Percentiles rank a stretch among this genome's conserved stretches.
These are phyloP conservation scores for Adelphocoris suturalis DNA, from an alignment of 2,888 invertebrate genomes.

Conservation along the genomic window DNA sequence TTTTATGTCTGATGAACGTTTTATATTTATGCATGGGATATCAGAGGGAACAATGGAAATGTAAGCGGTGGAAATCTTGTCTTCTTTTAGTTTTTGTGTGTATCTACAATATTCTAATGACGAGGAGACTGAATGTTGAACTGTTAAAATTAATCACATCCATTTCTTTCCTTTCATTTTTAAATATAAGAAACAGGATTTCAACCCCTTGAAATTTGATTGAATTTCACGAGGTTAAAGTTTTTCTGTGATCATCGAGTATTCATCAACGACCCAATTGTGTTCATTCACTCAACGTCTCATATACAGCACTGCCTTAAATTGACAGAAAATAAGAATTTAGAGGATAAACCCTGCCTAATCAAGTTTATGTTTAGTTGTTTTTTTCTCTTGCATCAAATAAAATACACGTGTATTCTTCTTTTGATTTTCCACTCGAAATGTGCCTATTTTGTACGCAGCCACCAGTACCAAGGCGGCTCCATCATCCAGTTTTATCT, in stretches of 20 bases:
- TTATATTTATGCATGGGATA: neutral
- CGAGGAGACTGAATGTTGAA: neutral
- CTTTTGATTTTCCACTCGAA: too few species aligned
- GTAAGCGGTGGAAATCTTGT: neutral
- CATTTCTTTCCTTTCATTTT: constrained; percentile 16
- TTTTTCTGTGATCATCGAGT: too few species aligned
- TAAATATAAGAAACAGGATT: neutral
- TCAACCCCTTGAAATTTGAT: neutral
- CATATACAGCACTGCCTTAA: neutral
- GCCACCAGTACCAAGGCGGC: too few species aligned
- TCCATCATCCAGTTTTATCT: too few species aligned
- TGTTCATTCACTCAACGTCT: neutral
- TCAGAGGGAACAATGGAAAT: neutral
- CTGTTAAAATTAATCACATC: constrained; percentile 26
- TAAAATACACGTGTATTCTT: too few species aligned
- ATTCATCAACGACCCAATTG: too few species aligned
- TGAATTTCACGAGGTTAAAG: neutral
- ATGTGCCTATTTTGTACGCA: too few species aligned
- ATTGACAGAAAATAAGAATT: neutral
- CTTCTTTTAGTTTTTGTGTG: neutral
- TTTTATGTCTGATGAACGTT: neutral
- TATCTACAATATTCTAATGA: neutral
- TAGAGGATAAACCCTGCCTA: neutral
- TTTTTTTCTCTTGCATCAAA: too few species aligned
- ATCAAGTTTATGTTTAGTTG: too few species aligned